Percentiles rank a stretch among this genome's conserved stretches.
These are phyloP conservation scores for Heliconius aoede DNA, from an alignment of 2,888 invertebrate species.

Conservation along the genomic window DNA sequence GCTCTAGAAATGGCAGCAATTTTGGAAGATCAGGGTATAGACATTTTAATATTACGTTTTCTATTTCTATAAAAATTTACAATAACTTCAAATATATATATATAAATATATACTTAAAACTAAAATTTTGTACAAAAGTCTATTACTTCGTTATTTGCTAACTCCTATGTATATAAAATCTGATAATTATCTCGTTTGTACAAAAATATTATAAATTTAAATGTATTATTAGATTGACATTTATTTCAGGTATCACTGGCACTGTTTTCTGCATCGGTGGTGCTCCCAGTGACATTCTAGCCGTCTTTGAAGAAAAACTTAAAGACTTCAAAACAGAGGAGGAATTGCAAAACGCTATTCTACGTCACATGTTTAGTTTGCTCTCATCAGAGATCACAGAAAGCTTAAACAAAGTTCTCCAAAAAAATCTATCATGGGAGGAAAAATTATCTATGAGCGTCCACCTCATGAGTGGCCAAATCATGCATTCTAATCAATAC, in stretches of 20 bases:
- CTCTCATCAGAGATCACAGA: constrained; percentile 51
- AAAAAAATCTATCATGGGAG: constrained; percentile 51
- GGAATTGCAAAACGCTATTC: constrained; percentile 58
- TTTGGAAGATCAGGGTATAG: constrained; percentile 55
- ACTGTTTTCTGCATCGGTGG: constrained; percentile 65
- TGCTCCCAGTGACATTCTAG: constrained; percentile 57
- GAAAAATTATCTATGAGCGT: constrained; percentile 57
- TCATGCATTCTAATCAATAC: constrained; percentile 64
- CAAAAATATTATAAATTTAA: neutral
- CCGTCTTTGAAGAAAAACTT: constrained; percentile 54
- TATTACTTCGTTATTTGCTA: neutral
- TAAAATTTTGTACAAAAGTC: neutral
- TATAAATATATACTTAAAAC: too few relatives aligned
- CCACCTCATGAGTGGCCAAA: constrained; percentile 56
- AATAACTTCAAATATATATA: too few relatives aligned
- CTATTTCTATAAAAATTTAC: too few relatives aligned
- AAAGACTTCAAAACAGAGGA: constrained; percentile 52
- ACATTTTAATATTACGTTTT: neutral
- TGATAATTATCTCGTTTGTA: neutral
- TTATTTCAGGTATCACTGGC: constrained; percentile 56
- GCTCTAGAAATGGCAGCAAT: constrained; percentile 57
- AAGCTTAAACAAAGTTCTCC: constrained; percentile 44
- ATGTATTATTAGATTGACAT: neutral
- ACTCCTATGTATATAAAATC: neutral
- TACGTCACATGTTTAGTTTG: constrained; percentile 59